Percentiles rank a stretch among this genome's conserved stretches.
Conservation (phyloP, 2,113 vertebrate species). For the Eolophus roseicapilla region DNA sequence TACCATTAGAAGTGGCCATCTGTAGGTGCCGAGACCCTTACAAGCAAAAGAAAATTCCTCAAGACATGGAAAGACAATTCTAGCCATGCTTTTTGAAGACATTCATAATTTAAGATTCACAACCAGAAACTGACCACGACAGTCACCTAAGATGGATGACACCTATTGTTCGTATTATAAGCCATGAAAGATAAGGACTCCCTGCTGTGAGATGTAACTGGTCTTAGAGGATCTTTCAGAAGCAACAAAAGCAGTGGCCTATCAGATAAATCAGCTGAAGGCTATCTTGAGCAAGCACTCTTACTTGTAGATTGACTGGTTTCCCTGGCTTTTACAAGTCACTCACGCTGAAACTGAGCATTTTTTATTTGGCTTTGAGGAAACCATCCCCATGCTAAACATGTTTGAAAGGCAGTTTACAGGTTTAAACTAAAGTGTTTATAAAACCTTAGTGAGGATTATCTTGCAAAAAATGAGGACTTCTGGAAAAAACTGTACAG, state of each 20-base stretch:
- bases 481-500: not conserved
- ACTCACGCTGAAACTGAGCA: not conserved
- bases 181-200: not conserved
- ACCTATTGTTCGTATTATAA: not conserved
- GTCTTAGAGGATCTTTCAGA: not conserved
- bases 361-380: not conserved
- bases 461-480: not conserved
- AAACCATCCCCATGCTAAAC: not conserved
- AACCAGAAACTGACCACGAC: not conserved
- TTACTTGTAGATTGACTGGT: not conserved
- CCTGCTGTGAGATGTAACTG: not conserved
- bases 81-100: not conserved
- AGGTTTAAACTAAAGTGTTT: not conserved
- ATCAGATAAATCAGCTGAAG: not conserved
- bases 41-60: not conserved
- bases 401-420: not conserved
- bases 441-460: not conserved
- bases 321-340: slow-evolving; percentile 7
- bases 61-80: not conserved
- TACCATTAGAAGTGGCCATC: not conserved
- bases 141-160: not conserved
- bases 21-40: not conserved
- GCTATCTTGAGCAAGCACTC: not conserved
- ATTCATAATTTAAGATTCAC: not conserved
- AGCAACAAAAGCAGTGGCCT: not conserved